phyloP scores from a whole-genome alignment of 2,888 invertebrate genomes.

The Microctonus brassicae region DNA sequence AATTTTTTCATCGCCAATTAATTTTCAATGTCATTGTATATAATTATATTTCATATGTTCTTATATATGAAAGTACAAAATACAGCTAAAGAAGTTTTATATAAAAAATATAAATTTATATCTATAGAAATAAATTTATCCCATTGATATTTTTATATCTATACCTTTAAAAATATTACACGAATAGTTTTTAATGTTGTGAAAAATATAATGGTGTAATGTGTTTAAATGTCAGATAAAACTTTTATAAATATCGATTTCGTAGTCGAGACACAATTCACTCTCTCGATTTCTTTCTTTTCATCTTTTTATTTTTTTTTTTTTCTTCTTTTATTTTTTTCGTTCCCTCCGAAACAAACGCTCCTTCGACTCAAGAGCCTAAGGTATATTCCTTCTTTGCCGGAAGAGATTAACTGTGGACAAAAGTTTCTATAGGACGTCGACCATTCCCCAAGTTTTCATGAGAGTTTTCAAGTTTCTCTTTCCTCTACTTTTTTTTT shows the following conservation, averaged over 20 bases:
- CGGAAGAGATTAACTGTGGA: slow-evolving; percentile 25
- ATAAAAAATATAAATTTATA: too few relatives aligned
- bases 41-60: too few relatives aligned
- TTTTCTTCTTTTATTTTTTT: too few relatives aligned
- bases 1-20: too few relatives aligned
- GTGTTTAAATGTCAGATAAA: not conserved
- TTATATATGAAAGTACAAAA: too few relatives aligned
- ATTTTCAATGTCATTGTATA: too few relatives aligned
- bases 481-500: not conserved
- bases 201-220: not conserved
- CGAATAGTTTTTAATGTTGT: not conserved
- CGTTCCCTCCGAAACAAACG: slow-evolving; percentile 7
- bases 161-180: not conserved
- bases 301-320: slow-evolving; percentile 7
- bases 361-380: slow-evolving; percentile 13
- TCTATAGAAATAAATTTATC: too few relatives aligned
- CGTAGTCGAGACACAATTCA: not conserved
- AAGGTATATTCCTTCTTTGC: slow-evolving; percentile 20
- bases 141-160: not conserved
- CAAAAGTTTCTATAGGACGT: slow-evolving; percentile 21
- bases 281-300: not conserved
- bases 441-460: slow-evolving; percentile 14
- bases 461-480: slow-evolving; percentile 25
- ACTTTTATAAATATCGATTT: not conserved
- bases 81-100: too few relatives aligned